Base-by-base conservation (phyloP, 2,113 vertebrate genomes). In the Piaya cayana region DNA sequence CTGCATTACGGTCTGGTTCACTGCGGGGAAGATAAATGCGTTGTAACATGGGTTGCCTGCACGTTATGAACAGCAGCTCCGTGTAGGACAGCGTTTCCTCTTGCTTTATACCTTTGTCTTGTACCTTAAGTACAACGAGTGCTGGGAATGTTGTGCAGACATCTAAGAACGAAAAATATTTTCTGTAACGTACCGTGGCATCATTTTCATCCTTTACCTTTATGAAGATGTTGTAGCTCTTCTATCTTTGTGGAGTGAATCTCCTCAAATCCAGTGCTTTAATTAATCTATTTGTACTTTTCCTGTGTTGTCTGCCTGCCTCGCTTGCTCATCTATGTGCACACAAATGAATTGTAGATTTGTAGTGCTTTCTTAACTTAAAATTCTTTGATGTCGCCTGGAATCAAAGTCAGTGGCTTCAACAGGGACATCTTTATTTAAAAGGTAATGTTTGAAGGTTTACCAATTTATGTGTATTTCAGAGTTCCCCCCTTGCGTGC, bases 211-310 rank as follows among this genome's bases (percentile, higher is more conserved):
- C 91, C 85, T 92, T 86, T 83, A 65, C 85, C 86, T 96, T 86
- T 95, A 80, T 93, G 94, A 77, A 90, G 86, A 83, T 83, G 75
- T 63, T 92, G 91, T 92, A 94, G 86, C 86, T 88, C 82, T 93
- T 76, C 87, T 97, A 47, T 95, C 82, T 90, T 86, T 77, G 92
- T 56, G 59, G 84, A 93, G 84, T 13, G 67, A 74, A 75, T 93
- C 93, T 96, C 59, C 91, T 93, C 78, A 91, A 96, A 94, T 93
- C 74, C 93, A 71, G 90, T 53, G 85, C 82, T 96, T 97, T 97
- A 96, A 97, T 97, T 96, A 97, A 96, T 95, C 88, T 95, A 80
- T 96, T 97, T 97, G 90, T 97, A 95, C 93, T 93, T 93, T 63
- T 88, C 45, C 65, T 95, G 90, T 93, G 90, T 96, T 97, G 94